Base-by-base conservation (phyloP, 2,797 vertebrate species). In the Pseudochaenichthys georgianus region DNA sequence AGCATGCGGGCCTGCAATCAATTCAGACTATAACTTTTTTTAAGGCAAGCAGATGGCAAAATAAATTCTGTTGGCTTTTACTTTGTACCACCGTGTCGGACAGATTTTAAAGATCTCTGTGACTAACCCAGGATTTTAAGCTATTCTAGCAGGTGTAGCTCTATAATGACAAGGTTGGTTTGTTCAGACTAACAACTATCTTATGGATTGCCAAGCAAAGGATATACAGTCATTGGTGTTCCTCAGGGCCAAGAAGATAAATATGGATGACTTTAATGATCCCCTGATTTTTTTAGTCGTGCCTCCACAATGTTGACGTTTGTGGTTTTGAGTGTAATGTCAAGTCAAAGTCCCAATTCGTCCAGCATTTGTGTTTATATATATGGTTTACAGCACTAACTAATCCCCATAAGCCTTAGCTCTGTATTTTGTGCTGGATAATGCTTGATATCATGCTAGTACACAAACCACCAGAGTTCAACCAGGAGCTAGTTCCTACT, bases 21-120 rank as follows among this genome's bases (percentile, higher is more conserved):
- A 87, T 89, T 91, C 63, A 82, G 85, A 70, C 84, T 86, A 83
- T 94, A 88, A 92, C 75, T 28, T 28, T 28, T 72, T 85, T 88
- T 81, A 87, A 84, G 66, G 61, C 23, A 23, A 91, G 73, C 89
- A 90, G 89, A 89, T 92, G 87, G 89, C 31, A 70, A 63, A 81
- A 84, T 90, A 81, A 85, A 88, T 68, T 77, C 9, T 53, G 41
- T 71, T 68, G 41, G 12, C 5, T 62, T 70, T 64, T 68, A 46
- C 66, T 48, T 59, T 67, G 47, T 53, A n/a, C 13, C 15, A 16
- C 38, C 16, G 50, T 65, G 21, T 50, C n/a, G 19, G 11, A 43
- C 51, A 21, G 42, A 51, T 6, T 19, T 13, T 15, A 50, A 43
- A 73, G 17, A 53, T 11, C n/a, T 50, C 50, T 67, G 41, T 9